Evolutionary conservation across 2,797 vertebrate genomes (phyloP), one percentile per base, ranked within the genome.

Genomic region (Mormyrops boulengeri): DNA sequence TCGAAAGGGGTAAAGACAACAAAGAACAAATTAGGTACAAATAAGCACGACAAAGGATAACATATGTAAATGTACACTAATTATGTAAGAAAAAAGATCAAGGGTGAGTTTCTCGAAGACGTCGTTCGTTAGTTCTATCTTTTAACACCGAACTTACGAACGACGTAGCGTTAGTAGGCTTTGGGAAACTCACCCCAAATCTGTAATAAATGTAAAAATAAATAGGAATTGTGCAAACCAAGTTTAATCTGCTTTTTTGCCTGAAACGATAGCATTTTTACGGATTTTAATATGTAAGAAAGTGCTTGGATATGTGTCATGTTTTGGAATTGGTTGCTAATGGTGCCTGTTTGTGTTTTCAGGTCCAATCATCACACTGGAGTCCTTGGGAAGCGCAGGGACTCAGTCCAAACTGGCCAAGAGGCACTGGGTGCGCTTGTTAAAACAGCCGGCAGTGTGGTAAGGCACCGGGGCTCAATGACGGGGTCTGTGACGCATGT

Each of bases 381-480:
- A 97, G 89, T 95, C 95, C 60, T 93, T 98, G 92, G 96, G 93
- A 0, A 97, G 94, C 53, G 91, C 96, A 52, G 96, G 96, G 88
- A 92, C 95, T 0, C 91, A 96, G 90, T 94, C 97, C 91, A 97
- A 96, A 93, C 93, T 96, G 91, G 94, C 94, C 91, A 97, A 96
- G 92, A 96, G 97, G 90, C 97, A 97, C 88, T 98, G 98, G 98
- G 95, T 96, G 91, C 96, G 96, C 89, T 96, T 99, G 85, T 97
- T 99, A 87, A 96, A 94, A 93, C 98, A 98, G 91, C 96, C 97
- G 6, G 95, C 98, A 0, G 97, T 99, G 87, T 99, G 98, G 98
- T 99, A 94, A 96, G 98, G 94, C 96, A 93, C 44, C 12, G 47
- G 84, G n/a, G 49, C 22, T 12, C 8, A 82, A 2, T 11, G 34